Evolutionary conservation across 1,140 invertebrate species (phyloP), one percentile per base, ranked within the genome.

Genomic region (Battus philenor): DNA sequence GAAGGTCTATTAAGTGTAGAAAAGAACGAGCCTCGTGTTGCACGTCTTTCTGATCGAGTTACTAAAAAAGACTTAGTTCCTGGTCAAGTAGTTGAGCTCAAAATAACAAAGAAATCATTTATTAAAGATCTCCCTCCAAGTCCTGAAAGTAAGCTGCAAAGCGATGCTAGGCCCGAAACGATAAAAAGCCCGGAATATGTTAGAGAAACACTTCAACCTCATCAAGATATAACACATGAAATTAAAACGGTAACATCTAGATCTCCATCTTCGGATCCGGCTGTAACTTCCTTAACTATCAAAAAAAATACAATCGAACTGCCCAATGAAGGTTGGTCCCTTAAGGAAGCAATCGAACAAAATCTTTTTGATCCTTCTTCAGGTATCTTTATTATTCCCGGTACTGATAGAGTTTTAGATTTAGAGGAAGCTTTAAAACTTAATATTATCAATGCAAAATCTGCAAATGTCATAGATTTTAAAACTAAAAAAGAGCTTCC

Each of bases 401-500:
- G 93, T 17, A 95, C 94, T 1, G 94, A 96, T 72, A 89, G 94
- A 61, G 81, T 94, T 16, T 90, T 97, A 2, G 93, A 94, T 46
- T 93, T 99, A 56, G 90, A 95, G 78, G 95, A 97, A 79, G 97
- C 96, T 59, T 86, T 98, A 17, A 91, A 92, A 58, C 86, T 95
- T 32, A 91, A 93, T 64, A 92, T 98, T 6, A 94, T 98, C 27
- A 92, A 97, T 79, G 90, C 93, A 1, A 86, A 91, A 43, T 96
- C 95, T 1, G 93, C 93, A 13, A 68, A 90, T 13, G 94, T 96
- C 4, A 80, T 95, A 45, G 94, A 97, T 74, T 89, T 91, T 0
- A 90, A 87, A 49, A 91, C 90, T 30, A 89, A 90, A 36, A 89
- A 91, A 59, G 90, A 91, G 69, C 85, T 95, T 30, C 89, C 92